Conservation (phyloP, 2,797 vertebrate genomes). For the Pterois miles region DNA sequence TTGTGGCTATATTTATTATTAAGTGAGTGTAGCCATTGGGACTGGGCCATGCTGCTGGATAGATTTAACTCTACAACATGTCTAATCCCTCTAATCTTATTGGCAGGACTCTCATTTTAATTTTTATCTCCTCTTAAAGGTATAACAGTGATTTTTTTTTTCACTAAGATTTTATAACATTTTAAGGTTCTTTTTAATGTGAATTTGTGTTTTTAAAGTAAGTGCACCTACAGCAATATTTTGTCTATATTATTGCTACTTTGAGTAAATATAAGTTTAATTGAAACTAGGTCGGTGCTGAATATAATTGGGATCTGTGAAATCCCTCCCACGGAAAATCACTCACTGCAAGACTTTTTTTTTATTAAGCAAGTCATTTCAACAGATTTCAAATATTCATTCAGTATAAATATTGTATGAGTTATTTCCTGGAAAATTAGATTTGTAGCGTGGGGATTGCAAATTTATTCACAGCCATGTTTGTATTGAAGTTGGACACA, state of each 20-base stretch:
- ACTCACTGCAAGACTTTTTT: constrained; percentile 7
- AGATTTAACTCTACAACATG: not conserved
- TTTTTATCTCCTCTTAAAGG: not conserved
- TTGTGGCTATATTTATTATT: not conserved
- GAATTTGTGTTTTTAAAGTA: not conserved
- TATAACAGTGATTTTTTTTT: not conserved
- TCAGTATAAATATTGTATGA: constrained; percentile 33
- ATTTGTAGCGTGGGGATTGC: not conserved
- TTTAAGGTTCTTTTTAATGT: not conserved
- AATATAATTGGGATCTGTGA: not conserved
- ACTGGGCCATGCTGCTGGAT: not conserved
- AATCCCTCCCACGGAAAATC: not conserved
- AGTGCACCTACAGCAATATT: not conserved
- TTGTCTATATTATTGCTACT: not conserved
- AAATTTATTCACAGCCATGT: not conserved
- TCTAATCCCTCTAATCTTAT: not conserved
- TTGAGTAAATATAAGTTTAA: not conserved
- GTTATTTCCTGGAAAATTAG: constrained; percentile 18
- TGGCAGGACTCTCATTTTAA: not conserved
- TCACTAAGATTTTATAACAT: not conserved
- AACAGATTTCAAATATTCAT: constrained; percentile 42
- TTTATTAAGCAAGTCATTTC: constrained; percentile 13
- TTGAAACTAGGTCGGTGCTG: not conserved
- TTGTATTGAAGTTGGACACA: not conserved
- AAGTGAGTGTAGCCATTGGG: not conserved